Conservation (phyloP, 2,797 vertebrate genomes). For the Oryzias sinensis region DNA sequence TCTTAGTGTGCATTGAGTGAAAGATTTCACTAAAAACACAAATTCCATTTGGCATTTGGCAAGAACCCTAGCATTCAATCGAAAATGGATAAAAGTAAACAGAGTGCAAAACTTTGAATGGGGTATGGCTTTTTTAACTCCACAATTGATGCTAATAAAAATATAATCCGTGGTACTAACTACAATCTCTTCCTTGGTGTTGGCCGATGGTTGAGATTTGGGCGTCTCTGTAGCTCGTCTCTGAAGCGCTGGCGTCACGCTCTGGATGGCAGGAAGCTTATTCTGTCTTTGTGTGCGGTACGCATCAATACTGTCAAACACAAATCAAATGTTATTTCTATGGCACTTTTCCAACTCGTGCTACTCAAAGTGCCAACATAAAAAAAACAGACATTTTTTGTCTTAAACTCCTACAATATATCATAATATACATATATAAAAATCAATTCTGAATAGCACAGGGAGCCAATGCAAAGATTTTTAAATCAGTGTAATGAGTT, state of each 20-base stretch:
- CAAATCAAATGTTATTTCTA: background rate
- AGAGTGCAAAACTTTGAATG: background rate
- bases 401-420: too few species aligned
- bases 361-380: too few species aligned
- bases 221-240: constrained; percentile 45
- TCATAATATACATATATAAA: too few species aligned
- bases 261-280: constrained; percentile 45
- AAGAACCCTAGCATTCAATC: background rate
- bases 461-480: too few species aligned
- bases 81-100: too few species aligned
- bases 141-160: background rate
- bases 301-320: constrained; percentile 70
- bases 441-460: too few species aligned
- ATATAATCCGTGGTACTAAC: constrained; percentile 40
- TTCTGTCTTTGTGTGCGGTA: constrained; percentile 75
- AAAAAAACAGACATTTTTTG: too few species aligned
- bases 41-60: background rate
- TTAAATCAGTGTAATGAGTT: too few species aligned
- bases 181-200: constrained; percentile 72
- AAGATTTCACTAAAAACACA: background rate
- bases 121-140: background rate
- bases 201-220: constrained; percentile 40
- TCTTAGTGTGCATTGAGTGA: background rate
- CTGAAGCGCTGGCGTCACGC: constrained; percentile 52
- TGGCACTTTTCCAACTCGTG: too few species aligned